A percentile compares a stretch with the other conserved stretches of the same genome.
Evolutionary conservation across 2,888 invertebrate species (phyloP).

Genomic region (Sphaeridia pumilis): DNA sequence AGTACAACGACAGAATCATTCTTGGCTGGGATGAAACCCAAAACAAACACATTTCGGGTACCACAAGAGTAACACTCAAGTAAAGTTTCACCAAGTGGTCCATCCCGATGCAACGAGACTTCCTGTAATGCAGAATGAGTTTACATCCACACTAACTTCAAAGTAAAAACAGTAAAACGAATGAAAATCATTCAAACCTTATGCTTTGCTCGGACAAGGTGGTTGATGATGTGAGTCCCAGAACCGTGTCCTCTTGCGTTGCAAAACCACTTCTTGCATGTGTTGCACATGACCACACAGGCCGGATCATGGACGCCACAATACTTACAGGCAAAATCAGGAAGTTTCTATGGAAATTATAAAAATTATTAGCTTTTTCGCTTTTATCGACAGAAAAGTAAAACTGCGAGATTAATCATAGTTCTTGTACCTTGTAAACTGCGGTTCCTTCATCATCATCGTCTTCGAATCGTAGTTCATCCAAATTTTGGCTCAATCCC

Average conservation of each 20-base stretch:
- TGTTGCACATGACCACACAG: constrained; percentile 95
- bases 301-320: constrained; percentile 97
- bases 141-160: no score
- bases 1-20: constrained; percentile 96
- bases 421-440: no score
- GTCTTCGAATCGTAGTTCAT: constrained; percentile 87
- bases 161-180: no score
- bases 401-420: no score
- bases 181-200: no score
- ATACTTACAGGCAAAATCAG: constrained; percentile 96
- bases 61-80: constrained; percentile 99
- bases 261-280: constrained; percentile 99
- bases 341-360: constrained; percentile 82
- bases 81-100: constrained; percentile 93
- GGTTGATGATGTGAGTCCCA: constrained; percentile 97
- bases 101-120: constrained; percentile 92
- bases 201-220: constrained; percentile 96
- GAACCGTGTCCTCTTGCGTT: constrained; percentile 97
- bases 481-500: constrained; percentile 50
- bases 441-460: constrained; percentile 86
- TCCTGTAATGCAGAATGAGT: constrained; percentile 54
- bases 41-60: constrained; percentile 91
- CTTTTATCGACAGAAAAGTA: no score
- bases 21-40: constrained; percentile 98
- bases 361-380: no score